Evolutionary conservation across 2,888 invertebrate species (phyloP).

Genomic region (Andrena hattorfiana): DNA sequence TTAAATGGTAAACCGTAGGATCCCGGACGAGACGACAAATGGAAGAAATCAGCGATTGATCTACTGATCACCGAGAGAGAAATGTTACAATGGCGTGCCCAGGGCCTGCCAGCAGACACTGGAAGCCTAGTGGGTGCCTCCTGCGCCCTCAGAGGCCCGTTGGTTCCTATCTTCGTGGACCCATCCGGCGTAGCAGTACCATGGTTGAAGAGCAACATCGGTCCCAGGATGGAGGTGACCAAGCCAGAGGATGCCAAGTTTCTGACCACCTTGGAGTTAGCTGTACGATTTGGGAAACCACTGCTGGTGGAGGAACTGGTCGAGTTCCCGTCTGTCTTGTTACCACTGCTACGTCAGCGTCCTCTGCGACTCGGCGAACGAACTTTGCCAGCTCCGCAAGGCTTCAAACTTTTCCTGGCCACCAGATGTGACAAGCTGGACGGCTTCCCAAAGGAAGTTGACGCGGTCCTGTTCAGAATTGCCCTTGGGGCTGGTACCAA

Average conservation of each 20-base stretch:
- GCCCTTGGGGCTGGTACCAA: slow-evolving; percentile 79
- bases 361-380: slow-evolving; percentile 80
- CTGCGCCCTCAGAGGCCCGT: slow-evolving; percentile 85
- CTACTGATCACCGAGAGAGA: slow-evolving; percentile 88
- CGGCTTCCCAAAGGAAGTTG: slow-evolving; percentile 86
- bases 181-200: slow-evolving; percentile 93
- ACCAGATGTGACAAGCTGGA: slow-evolving; percentile 95
- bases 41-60: slow-evolving; percentile 77
- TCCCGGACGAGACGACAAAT: slow-evolving; percentile 74
- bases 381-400: slow-evolving; percentile 76
- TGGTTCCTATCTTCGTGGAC: slow-evolving; percentile 94
- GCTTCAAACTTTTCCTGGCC: slow-evolving; percentile 83
- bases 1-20: slow-evolving; percentile 57
- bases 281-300: slow-evolving; percentile 87
- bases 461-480: slow-evolving; percentile 80
- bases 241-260: slow-evolving; percentile 92
- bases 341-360: slow-evolving; percentile 78
- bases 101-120: slow-evolving; percentile 91
- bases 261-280: slow-evolving; percentile 90
- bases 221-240: slow-evolving; percentile 90
- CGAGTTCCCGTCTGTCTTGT: slow-evolving; percentile 78
- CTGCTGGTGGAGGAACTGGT: slow-evolving; percentile 81
- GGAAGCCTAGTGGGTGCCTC: slow-evolving; percentile 81
- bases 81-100: slow-evolving; percentile 93
- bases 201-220: slow-evolving; percentile 92